Conservation (phyloP, 1,140 invertebrate genomes). For the Calliphora vicina region DNA sequence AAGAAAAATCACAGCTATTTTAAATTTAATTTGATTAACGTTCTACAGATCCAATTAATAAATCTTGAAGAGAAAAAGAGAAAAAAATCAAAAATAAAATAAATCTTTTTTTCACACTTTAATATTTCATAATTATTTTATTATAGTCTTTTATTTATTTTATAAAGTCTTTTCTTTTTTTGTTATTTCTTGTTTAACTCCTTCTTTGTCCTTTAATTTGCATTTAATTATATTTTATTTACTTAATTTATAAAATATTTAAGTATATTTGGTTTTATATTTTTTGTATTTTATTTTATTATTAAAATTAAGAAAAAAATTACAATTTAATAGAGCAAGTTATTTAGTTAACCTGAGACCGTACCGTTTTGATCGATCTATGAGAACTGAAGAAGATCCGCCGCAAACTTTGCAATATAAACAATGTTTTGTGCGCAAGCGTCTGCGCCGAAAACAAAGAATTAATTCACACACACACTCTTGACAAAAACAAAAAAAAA, state of each 20-base stretch:
- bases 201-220: slow-evolving; percentile 16
- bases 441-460: slow-evolving; percentile 6
- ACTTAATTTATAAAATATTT: too few relatives aligned
- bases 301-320: slow-evolving; percentile 1
- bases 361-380: slow-evolving; percentile 63
- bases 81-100: slow-evolving; percentile 48
- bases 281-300: slow-evolving; percentile 12
- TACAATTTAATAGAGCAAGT: slow-evolving; percentile 29
- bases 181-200: too few relatives aligned
- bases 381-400: slow-evolving; percentile 63
- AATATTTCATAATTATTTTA: slow-evolving; percentile 18
- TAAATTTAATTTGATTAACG: slow-evolving; percentile 44
- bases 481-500: too few relatives aligned
- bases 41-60: slow-evolving; percentile 50
- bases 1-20: slow-evolving; percentile 57
- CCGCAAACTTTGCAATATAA: slow-evolving; percentile 61
- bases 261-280: not conserved
- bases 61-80: slow-evolving; percentile 52
- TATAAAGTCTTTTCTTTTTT: too few relatives aligned
- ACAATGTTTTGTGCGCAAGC: slow-evolving; percentile 42
- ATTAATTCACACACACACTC: not conserved
- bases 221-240: not conserved
- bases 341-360: slow-evolving; percentile 50
- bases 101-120: not conserved
- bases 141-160: not conserved